phyloP scores from a whole-genome alignment of 1,140 invertebrate genomes.

The Lamellibrachia luymesi region DNA sequence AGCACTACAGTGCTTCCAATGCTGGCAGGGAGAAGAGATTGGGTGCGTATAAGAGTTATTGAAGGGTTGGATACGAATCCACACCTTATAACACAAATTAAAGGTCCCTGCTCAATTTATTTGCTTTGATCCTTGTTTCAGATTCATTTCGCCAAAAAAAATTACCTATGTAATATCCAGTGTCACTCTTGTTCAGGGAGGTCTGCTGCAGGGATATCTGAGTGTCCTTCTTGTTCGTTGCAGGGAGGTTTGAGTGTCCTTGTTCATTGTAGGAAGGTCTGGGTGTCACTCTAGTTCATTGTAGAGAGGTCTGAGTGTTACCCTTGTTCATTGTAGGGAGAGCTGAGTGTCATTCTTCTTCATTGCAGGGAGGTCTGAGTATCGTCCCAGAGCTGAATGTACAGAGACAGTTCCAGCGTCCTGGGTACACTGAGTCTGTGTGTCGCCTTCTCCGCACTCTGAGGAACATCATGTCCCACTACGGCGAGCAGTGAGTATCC shows the following conservation, averaged over 20 bases:
- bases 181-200: too few species aligned
- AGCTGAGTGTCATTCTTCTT: too few species aligned
- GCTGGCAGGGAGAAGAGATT: not conserved
- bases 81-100: too few species aligned
- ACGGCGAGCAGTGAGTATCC: not conserved
- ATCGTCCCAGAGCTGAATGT: not conserved
- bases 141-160: too few species aligned
- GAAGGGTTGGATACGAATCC: too few species aligned
- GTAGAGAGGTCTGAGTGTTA: not conserved
- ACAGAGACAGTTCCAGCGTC: not conserved
- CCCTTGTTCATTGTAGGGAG: not conserved
- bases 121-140: too few species aligned
- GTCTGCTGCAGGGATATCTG: too few species aligned
- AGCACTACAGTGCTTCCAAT: not conserved
- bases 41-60: not conserved
- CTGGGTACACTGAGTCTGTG: not conserved
- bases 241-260: too few species aligned
- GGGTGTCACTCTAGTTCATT: not conserved
- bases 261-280: too few species aligned
- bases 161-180: too few species aligned
- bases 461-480: not conserved
- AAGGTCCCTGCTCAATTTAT: too few species aligned
- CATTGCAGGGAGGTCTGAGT: not conserved
- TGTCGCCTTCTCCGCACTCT: not conserved
- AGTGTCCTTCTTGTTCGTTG: too few species aligned